A percentile compares a stretch with the other conserved stretches of the same genome.
Conservation (phyloP, 1,140 invertebrate species). For the Aphaenogaster rudis region DNA sequence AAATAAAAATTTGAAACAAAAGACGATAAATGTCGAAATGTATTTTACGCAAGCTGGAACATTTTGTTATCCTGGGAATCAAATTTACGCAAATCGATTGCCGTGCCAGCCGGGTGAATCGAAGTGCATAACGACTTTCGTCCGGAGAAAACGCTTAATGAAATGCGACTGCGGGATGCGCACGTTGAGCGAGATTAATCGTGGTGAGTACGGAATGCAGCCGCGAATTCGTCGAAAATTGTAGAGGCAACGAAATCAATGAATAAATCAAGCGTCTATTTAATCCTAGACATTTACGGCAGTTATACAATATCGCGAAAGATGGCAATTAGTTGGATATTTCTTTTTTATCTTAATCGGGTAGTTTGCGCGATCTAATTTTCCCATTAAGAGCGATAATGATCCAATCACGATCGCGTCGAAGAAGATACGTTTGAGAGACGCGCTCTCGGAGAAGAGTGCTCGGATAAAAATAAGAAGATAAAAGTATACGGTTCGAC, state of each 20-base stretch:
- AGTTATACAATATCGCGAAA: conserved; percentile 35
- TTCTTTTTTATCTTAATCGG: conserved; percentile 2
- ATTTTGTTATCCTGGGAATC: conserved; percentile 14
- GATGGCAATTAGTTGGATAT: conserved; percentile 28
- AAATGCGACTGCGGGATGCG: conserved; percentile 54
- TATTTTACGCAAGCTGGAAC: neutral
- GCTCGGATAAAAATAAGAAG: conserved; percentile 47
- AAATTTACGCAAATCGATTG: conserved; percentile 54
- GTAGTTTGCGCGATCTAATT: neutral
- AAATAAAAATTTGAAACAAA: neutral
- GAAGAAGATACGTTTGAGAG: conserved; percentile 15
- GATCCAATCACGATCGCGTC: conserved; percentile 33
- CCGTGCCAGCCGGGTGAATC: conserved; percentile 2
- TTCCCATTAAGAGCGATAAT: conserved; percentile 28
- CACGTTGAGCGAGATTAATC: conserved; percentile 57
- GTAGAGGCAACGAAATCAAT: conserved; percentile 30
- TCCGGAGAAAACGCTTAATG: conserved; percentile 54
- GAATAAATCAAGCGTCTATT: conserved; percentile 56
- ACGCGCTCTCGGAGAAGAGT: neutral
- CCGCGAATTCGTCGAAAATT: conserved; percentile 51
- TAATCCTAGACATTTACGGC: conserved; percentile 41
- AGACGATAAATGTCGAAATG: conserved; percentile 22
- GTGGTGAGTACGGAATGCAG: conserved; percentile 39
- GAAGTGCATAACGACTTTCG: conserved; percentile 55
- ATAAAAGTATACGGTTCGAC: conserved; percentile 36